Evolutionary conservation across 2,113 vertebrate genomes (phyloP).

Genomic region (Shinisaurus crocodilurus): DNA sequence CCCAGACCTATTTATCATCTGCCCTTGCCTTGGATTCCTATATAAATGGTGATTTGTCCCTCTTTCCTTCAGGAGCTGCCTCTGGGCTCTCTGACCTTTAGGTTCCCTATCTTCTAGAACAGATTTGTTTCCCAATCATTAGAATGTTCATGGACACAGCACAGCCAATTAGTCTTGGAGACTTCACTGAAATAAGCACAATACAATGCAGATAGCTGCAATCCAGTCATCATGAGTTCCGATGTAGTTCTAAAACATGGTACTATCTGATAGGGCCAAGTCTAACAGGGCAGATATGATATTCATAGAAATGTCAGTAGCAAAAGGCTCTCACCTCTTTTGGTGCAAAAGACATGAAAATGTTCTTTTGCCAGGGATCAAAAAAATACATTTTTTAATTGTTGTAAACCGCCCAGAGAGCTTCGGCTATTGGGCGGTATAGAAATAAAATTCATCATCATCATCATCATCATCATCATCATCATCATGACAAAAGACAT

Average conservation of each 20-base stretch:
- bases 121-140: background rate
- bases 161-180: background rate
- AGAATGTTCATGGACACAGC: background rate
- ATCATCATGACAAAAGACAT: background rate
- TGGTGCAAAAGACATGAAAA: too few relatives aligned
- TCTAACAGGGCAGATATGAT: background rate
- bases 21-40: background rate
- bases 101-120: background rate
- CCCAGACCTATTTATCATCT: background rate
- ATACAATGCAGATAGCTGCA: background rate
- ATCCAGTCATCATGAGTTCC: background rate
- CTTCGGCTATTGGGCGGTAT: too few relatives aligned
- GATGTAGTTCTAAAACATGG: background rate
- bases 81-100: background rate
- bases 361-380: background rate
- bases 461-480: too few relatives aligned
- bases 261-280: background rate
- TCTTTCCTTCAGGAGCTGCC: background rate
- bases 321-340: background rate
- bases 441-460: too few relatives aligned
- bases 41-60: background rate
- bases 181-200: background rate
- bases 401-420: too few relatives aligned
- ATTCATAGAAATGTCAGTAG: background rate
- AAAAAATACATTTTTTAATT: too few relatives aligned